Evolutionary conservation across 2,797 vertebrate species (phyloP).

Genomic region (Taenioides sp.): DNA sequence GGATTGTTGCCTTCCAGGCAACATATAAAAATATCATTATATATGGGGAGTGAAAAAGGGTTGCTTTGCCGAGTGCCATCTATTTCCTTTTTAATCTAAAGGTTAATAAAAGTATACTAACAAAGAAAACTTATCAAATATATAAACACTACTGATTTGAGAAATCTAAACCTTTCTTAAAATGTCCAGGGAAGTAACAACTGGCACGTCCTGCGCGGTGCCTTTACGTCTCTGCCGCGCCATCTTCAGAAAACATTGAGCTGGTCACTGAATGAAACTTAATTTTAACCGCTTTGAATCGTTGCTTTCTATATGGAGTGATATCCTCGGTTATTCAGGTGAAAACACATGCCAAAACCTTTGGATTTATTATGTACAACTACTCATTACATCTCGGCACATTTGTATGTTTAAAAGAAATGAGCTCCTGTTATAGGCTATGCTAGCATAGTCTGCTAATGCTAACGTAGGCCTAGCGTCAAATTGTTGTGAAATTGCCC

Average conservation of each 20-base stretch:
- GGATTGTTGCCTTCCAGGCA: conserved; percentile 15
- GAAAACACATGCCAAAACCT: background rate
- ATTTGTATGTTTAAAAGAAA: background rate
- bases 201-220: background rate
- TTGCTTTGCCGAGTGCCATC: too few relatives aligned
- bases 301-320: conserved; percentile 24
- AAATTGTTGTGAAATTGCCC: background rate
- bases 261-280: conserved; percentile 65
- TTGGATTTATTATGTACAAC: rapidly evolving
- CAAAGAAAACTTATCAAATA: background rate
- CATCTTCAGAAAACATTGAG: conserved; percentile 77
- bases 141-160: background rate
- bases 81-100: background rate
- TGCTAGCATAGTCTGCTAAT: conserved; percentile 47
- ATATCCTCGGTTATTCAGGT: conserved; percentile 34
- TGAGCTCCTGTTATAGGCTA: conserved; percentile 17
- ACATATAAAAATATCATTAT: background rate
- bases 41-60: background rate
- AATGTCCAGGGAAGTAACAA: rapidly evolving
- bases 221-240: conserved; percentile 70
- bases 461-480: conserved; percentile 54
- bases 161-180: conserved; percentile 3
- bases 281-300: conserved; percentile 24
- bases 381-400: background rate
- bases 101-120: too few relatives aligned